phyloP scores from a whole-genome alignment of 2,888 invertebrate species.

The Eristalis pertinax region DNA sequence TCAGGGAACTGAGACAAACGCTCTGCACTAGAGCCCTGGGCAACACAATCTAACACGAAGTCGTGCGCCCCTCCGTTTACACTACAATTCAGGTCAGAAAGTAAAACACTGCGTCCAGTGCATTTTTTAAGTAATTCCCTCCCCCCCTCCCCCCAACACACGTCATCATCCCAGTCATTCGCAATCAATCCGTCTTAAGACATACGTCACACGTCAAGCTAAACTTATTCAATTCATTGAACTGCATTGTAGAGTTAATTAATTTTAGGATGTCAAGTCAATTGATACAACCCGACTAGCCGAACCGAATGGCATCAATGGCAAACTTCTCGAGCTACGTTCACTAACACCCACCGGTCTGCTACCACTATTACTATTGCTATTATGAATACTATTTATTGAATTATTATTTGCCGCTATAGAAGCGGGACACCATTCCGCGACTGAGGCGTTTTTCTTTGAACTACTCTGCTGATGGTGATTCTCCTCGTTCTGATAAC shows the following conservation, averaged over 20 bases:
- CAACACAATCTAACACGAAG: too few relatives aligned
- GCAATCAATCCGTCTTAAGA: background rate
- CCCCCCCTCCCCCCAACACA: too few relatives aligned
- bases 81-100: too few relatives aligned
- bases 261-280: constrained; percentile 79
- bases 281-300: constrained; percentile 79
- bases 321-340: constrained; percentile 73
- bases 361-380: constrained; percentile 69
- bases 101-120: too few relatives aligned
- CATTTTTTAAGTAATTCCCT: too few relatives aligned
- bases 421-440: constrained; percentile 74
- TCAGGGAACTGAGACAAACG: too few relatives aligned
- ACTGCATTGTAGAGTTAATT: background rate
- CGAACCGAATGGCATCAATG: constrained; percentile 76
- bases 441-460: constrained; percentile 55
- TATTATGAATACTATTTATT: constrained; percentile 73
- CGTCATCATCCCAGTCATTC: background rate
- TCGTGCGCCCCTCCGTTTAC: too few relatives aligned
- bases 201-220: constrained; percentile 1
- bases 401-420: constrained; percentile 71
- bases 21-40: too few relatives aligned
- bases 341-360: constrained; percentile 70
- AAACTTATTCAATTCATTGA: constrained; percentile 13
- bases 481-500: constrained; percentile 78
- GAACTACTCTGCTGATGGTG: constrained; percentile 64